Evolutionary conservation across 2,888 invertebrate species (phyloP).

Genomic region (Euplagia quadripunctaria): DNA sequence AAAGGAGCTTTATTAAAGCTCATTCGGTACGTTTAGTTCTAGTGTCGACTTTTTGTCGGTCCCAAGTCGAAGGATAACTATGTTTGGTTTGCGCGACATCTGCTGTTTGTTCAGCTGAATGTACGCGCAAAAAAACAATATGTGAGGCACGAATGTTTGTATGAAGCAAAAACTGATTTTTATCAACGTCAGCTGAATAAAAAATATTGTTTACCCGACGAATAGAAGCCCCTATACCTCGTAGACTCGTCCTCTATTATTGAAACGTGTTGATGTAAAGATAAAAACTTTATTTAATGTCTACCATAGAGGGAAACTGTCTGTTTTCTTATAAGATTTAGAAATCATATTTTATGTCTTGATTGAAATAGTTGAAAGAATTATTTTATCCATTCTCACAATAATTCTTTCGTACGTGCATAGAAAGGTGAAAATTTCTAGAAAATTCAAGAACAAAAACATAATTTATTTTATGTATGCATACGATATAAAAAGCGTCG

Average conservation of each 20-base stretch:
- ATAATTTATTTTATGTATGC: slow-evolving; percentile 39
- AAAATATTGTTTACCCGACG: slow-evolving; percentile 50
- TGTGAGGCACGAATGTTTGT: slow-evolving; percentile 59
- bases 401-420: not conserved
- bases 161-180: slow-evolving; percentile 71
- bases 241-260: slow-evolving; percentile 27
- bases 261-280: slow-evolving; percentile 43
- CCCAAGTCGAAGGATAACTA: slow-evolving; percentile 71
- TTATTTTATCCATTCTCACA: not conserved
- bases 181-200: slow-evolving; percentile 65
- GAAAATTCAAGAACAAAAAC: not conserved
- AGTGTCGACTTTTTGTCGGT: slow-evolving; percentile 65
- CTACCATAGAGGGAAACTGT: slow-evolving; percentile 20
- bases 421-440: slow-evolving; percentile 1
- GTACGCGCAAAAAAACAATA: slow-evolving; percentile 72
- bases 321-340: slow-evolving; percentile 40
- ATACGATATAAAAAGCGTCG: slow-evolving; percentile 49
- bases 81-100: slow-evolving; percentile 73
- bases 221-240: slow-evolving; percentile 37
- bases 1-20: slow-evolving; percentile 77
- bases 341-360: slow-evolving; percentile 17
- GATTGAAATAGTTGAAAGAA: not conserved
- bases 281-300: slow-evolving; percentile 45
- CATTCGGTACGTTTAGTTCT: slow-evolving; percentile 61
- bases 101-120: slow-evolving; percentile 76